A percentile compares a stretch with the other conserved stretches of the same genome.
Conservation (phyloP, 1,140 invertebrate genomes). For the Drosophila quadrilineata region DNA sequence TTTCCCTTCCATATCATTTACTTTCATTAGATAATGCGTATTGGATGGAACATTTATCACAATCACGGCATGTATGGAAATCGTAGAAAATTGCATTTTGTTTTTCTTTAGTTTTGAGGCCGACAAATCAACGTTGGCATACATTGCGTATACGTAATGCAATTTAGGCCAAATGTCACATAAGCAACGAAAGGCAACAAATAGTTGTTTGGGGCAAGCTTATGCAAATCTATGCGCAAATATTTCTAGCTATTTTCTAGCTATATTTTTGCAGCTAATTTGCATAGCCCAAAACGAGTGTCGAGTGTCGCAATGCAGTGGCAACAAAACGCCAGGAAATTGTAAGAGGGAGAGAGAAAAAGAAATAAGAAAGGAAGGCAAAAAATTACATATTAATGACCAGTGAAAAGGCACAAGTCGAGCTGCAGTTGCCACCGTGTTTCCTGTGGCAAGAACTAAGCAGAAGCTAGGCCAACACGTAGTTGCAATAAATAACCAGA, state of each 20-base stretch:
- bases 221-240: conserved; percentile 32
- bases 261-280: conserved; percentile 11
- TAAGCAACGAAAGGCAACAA: conserved; percentile 18
- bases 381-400: conserved; percentile 32
- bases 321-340: too few relatives aligned
- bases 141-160: conserved; percentile 28
- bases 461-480: conserved; percentile 14
- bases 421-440: too few relatives aligned
- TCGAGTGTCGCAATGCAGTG: conserved; percentile 36
- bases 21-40: neutral
- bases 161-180: conserved; percentile 1
- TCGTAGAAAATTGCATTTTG: too few relatives aligned
- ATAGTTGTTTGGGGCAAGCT: conserved; percentile 22
- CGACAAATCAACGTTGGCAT: neutral
- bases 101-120: too few relatives aligned
- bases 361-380: too few relatives aligned
- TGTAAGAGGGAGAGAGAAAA: too few relatives aligned
- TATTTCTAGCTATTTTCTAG: conserved; percentile 10
- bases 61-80: too few relatives aligned
- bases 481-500: conserved; percentile 12
- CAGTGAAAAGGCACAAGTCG: neutral
- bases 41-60: too few relatives aligned
- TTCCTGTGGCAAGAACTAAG: neutral
- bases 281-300: conserved; percentile 14
- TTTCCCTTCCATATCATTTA: too few relatives aligned